A percentile compares a stretch with the other conserved stretches of the same genome.
Evolutionary conservation across 2,797 vertebrate genomes (phyloP).

Genomic region (Tapera naevia): DNA sequence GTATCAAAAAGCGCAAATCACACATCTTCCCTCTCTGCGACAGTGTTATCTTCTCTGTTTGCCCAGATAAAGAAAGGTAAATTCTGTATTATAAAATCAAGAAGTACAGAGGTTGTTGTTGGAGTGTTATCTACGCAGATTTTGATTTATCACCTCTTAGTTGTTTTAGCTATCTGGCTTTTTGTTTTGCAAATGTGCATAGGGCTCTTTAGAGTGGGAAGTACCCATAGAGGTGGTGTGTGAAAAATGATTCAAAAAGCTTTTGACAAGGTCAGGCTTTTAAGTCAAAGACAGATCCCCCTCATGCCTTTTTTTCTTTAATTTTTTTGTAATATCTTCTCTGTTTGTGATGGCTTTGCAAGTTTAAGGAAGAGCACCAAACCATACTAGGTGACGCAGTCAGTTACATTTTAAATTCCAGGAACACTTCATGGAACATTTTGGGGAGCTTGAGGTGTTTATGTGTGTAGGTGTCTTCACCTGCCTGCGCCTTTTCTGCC

Average conservation of each 20-base stretch:
- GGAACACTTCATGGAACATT: neutral
- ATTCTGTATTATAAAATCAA: constrained; percentile 45
- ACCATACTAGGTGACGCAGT: rapidly evolving
- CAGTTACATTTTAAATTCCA: neutral
- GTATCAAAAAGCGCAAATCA: neutral
- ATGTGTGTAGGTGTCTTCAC: neutral
- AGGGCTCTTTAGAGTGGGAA: neutral
- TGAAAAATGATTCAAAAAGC: constrained; percentile 1
- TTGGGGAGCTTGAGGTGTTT: neutral
- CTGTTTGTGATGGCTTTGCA: neutral
- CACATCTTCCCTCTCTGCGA: neutral
- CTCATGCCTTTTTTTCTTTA: neutral
- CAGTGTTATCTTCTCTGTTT: constrained; percentile 26
- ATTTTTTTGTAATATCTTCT: neutral
- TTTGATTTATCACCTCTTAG: constrained; percentile 4
- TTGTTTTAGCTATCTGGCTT: constrained; percentile 35
- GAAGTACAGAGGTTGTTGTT: neutral
- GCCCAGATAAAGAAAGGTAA: constrained; percentile 42
- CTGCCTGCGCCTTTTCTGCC: neutral
- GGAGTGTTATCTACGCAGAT: neutral
- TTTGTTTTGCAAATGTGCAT: constrained; percentile 10
- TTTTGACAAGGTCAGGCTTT: constrained; percentile 25
- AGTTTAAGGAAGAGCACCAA: neutral
- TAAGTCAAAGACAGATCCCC: neutral
- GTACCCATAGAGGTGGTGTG: neutral